A percentile compares a stretch with the other conserved stretches of the same genome.
Evolutionary conservation across 1,140 invertebrate species (phyloP).

Genomic region (roundworm (Caenorhabditis elegans)): WBcel235 BX284602.5:2184501-2185000

Average conservation of each 20-base stretch:
- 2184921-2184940: constrained; percentile 35
- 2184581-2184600: no score
- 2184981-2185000: background rate
- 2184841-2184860: background rate
- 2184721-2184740: background rate
- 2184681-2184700: background rate
- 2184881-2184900: constrained; percentile 21
- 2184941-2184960: constrained; percentile 18
- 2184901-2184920: constrained; percentile 31
- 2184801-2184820: background rate
- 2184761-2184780: background rate
- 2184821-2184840: background rate
- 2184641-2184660: no score
- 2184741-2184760: background rate
- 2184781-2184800: constrained; percentile 4
- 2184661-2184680: background rate
- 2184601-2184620: no score
- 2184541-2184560: no score
- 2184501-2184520: no score
- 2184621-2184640: no score
- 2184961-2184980: no score
- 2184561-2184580: no score
- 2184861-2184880: constrained; percentile 33
- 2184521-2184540: no score
- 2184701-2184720: background rate